Conservation (phyloP, 2,113 vertebrate species). For the Scomber japonicus region DNA sequence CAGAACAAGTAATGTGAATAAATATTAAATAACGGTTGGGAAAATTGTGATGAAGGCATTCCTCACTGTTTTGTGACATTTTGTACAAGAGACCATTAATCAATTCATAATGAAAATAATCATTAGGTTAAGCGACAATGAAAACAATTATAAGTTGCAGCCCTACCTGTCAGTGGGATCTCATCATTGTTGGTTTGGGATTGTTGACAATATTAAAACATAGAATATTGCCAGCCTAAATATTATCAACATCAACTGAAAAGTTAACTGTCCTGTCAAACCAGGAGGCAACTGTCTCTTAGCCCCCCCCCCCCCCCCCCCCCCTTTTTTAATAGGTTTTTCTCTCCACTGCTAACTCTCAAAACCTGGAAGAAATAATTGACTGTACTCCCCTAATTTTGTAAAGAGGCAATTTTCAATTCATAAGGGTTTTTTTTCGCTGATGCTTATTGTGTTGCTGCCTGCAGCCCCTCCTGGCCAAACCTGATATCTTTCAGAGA, state of each 20-base stretch:
- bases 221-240: no score
- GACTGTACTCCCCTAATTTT: conserved; percentile 60
- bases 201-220: no score
- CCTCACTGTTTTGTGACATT: not conserved
- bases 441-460: conserved; percentile 66
- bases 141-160: not conserved
- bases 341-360: conserved; percentile 30
- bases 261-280: not conserved
- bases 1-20: no score
- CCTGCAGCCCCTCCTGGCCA: conserved; percentile 69
- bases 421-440: conserved; percentile 33
- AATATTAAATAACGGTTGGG: no score
- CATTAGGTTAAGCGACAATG: not conserved
- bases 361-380: conserved; percentile 60
- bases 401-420: conserved; percentile 66
- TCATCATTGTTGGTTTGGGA: no score
- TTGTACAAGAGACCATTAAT: not conserved
- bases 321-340: not conserved
- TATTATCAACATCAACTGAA: no score
- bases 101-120: not conserved
- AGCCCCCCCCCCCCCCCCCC: not conserved
- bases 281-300: not conserved
- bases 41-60: not conserved
- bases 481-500: conserved; percentile 78
- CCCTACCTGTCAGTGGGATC: not conserved